Conservation (phyloP, 2,888 invertebrate genomes). For the Synergus itoensis region DNA sequence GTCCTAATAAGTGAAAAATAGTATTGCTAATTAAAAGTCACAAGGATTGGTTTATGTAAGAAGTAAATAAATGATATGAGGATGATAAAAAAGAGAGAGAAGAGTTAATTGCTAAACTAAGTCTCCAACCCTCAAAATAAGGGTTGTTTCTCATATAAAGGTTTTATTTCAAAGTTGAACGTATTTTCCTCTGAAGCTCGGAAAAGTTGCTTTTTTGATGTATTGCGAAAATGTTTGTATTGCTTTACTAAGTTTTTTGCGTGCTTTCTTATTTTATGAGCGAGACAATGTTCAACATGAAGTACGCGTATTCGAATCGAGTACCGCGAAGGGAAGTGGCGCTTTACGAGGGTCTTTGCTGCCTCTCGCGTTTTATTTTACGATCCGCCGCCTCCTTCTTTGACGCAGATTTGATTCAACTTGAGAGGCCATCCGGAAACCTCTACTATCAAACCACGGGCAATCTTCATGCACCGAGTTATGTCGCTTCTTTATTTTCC, state of each 20-base stretch:
- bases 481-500: slow-evolving; percentile 2
- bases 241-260: slow-evolving; percentile 17
- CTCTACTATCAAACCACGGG: slow-evolving; percentile 16
- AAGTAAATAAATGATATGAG: too few relatives aligned
- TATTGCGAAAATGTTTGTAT: slow-evolving; percentile 1
- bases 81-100: not conserved
- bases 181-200: not conserved
- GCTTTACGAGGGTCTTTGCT: slow-evolving; percentile 50
- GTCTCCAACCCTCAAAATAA: not conserved
- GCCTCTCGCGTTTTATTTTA: slow-evolving; percentile 62
- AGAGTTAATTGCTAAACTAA: not conserved
- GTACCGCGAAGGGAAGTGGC: slow-evolving; percentile 1
- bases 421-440: slow-evolving; percentile 57
- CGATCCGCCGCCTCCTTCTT: slow-evolving; percentile 64
- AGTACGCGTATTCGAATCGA: slow-evolving; percentile 38
- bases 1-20: too few relatives aligned
- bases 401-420: slow-evolving; percentile 65
- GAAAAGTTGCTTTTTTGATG: slow-evolving; percentile 17
- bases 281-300: slow-evolving; percentile 36
- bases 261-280: slow-evolving; percentile 23
- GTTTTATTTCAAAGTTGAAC: slow-evolving; percentile 8
- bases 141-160: not conserved
- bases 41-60: too few relatives aligned
- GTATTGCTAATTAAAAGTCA: too few relatives aligned
- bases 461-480: slow-evolving; percentile 19